A percentile compares a stretch with the other conserved stretches of the same genome.
Evolutionary conservation across 2,113 vertebrate genomes (phyloP).

Genomic region (Aptenodytes forsteri): DNA sequence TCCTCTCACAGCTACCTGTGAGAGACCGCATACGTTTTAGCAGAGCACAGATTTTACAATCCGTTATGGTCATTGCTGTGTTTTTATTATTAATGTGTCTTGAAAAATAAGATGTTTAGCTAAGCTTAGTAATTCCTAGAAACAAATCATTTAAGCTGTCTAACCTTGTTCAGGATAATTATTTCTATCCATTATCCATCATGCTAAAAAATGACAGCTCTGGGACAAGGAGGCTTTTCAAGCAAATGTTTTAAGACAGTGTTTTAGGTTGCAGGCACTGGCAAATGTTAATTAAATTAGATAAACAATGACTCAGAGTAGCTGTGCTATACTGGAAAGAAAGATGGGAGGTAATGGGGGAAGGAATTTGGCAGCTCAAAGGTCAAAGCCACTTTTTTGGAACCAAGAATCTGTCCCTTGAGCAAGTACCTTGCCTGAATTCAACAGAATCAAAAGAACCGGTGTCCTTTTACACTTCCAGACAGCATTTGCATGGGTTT

Average conservation of each 20-base stretch:
- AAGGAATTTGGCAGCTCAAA: slow-evolving; percentile 63
- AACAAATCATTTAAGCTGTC: slow-evolving; percentile 79
- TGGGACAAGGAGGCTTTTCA: slow-evolving; percentile 78
- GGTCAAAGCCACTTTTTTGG: slow-evolving; percentile 41
- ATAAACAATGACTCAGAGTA: slow-evolving; percentile 80
- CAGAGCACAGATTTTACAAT: slow-evolving; percentile 11
- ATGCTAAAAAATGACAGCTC: slow-evolving; percentile 79
- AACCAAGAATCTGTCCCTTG: slow-evolving; percentile 28
- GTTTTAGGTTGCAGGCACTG: slow-evolving; percentile 75
- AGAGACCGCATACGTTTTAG: background rate
- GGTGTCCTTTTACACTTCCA: background rate
- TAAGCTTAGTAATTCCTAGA: slow-evolving; percentile 76
- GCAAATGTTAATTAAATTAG: slow-evolving; percentile 82
- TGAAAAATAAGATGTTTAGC: slow-evolving; percentile 77
- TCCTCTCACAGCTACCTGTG: slow-evolving; percentile 76
- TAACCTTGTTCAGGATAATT: slow-evolving; percentile 77
- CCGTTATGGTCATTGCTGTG: background rate
- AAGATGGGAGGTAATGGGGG: slow-evolving; percentile 33
- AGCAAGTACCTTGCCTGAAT: slow-evolving; percentile 19
- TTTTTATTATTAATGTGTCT: slow-evolving; percentile 57
- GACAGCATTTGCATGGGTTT: background rate
- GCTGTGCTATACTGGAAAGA: slow-evolving; percentile 61
- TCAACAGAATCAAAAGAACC: background rate
- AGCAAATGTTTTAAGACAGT: slow-evolving; percentile 81
- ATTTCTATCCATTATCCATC: slow-evolving; percentile 82